Conservation (phyloP, 2,113 vertebrate genomes). For the Leptocoma aspasia region DNA sequence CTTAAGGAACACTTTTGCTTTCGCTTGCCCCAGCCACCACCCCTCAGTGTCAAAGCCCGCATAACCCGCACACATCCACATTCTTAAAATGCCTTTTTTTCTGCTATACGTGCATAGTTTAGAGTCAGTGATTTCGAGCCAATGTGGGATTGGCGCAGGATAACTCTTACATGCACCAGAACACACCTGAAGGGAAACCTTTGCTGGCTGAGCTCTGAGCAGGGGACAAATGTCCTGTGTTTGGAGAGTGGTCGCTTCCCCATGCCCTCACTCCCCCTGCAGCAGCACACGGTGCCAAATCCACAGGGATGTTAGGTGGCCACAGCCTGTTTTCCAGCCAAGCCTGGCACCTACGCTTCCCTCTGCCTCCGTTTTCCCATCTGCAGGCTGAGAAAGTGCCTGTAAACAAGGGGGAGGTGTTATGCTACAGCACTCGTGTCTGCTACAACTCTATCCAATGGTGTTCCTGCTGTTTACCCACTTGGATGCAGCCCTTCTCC, state of each 20-base stretch:
- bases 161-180: fast-evolving
- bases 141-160: fast-evolving
- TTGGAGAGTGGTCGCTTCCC: fast-evolving
- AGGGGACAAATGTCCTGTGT: fast-evolving
- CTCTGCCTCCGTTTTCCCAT: fast-evolving
- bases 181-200: neutral
- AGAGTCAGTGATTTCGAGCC: neutral
- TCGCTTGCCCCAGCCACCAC: neutral
- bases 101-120: neutral
- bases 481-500: neutral
- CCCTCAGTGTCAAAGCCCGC: neutral
- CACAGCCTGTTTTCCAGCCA: neutral
- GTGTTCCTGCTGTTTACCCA: neutral
- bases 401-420: neutral
- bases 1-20: conserved; percentile 18
- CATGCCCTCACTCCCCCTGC: neutral
- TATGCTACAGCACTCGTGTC: fast-evolving
- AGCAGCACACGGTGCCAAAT: fast-evolving
- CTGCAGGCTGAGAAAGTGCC: neutral
- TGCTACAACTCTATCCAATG: neutral
- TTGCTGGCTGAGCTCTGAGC: neutral
- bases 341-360: neutral
- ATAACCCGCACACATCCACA: neutral
- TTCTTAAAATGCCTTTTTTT: neutral
- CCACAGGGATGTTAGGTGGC: neutral